These are phyloP conservation scores for Clepsis dumicolana DNA, from an alignment of 2,888 invertebrate genomes.

Conservation along the genomic window DNA sequence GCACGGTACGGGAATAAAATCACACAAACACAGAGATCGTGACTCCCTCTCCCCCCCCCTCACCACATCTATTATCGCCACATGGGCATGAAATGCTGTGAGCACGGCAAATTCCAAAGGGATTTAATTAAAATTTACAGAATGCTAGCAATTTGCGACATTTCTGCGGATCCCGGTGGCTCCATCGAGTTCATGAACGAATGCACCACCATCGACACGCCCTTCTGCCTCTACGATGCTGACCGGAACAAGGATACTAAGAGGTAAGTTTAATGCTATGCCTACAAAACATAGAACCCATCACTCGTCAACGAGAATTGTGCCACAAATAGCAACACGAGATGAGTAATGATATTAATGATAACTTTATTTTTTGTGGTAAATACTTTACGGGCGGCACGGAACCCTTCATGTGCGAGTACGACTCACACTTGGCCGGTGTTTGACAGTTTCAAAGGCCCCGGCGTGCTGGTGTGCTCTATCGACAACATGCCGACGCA, in stretches of 20 bases:
- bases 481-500: constrained; percentile 99
- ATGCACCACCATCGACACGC: constrained; percentile 99
- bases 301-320: too few relatives aligned
- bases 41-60: too few relatives aligned
- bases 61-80: too few relatives aligned
- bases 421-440: too few relatives aligned
- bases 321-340: too few relatives aligned
- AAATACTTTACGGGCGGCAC: too few relatives aligned
- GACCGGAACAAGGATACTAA: constrained; percentile 98
- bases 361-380: too few relatives aligned
- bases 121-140: constrained; percentile 65
- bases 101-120: too few relatives aligned
- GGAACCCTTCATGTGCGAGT: too few relatives aligned
- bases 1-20: constrained; percentile 81
- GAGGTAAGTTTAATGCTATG: constrained; percentile 79
- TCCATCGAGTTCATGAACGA: constrained; percentile 99
- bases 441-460: constrained; percentile 93
- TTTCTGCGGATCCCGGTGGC: constrained; percentile 99
- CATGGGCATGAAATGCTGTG: too few relatives aligned
- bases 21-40: too few relatives aligned
- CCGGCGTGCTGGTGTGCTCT: constrained; percentile 99
- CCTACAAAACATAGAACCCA: neutral
- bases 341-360: too few relatives aligned
- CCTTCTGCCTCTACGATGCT: constrained; percentile 99
- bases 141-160: constrained; percentile 98